Conservation (phyloP, 2,888 invertebrate species). For the Synergus itoensis region DNA sequence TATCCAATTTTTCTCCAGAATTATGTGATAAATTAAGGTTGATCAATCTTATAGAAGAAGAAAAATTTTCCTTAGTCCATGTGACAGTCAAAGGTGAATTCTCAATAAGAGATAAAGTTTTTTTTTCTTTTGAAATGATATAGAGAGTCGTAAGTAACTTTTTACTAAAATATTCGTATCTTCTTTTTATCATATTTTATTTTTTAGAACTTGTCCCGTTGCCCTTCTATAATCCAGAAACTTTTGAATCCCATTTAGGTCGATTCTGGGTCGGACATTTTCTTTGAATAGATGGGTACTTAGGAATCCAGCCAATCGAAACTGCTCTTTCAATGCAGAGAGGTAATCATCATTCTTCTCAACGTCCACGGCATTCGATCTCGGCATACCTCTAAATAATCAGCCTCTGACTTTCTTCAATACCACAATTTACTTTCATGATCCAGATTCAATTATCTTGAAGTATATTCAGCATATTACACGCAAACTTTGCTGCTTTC, state of each 20-base stretch:
- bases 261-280: slow-evolving; percentile 29
- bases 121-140: background rate
- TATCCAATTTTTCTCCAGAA: too few relatives aligned
- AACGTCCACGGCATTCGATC: slow-evolving; percentile 15
- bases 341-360: slow-evolving; percentile 25
- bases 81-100: too few relatives aligned
- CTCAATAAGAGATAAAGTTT: background rate
- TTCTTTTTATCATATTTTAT: background rate
- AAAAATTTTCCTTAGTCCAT: too few relatives aligned
- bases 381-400: slow-evolving; percentile 26
- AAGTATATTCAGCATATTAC: slow-evolving; percentile 2
- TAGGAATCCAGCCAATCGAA: slow-evolving; percentile 30
- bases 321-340: slow-evolving; percentile 20
- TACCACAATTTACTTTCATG: slow-evolving; percentile 22
- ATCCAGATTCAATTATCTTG: slow-evolving; percentile 35
- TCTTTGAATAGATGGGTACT: slow-evolving; percentile 31
- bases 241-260: background rate
- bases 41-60: too few relatives aligned
- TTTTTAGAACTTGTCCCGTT: too few relatives aligned
- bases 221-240: background rate
- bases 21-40: too few relatives aligned
- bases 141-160: background rate
- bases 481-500: slow-evolving; percentile 13
- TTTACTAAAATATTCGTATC: background rate
- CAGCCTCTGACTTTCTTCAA: slow-evolving; percentile 3